phyloP scores from a whole-genome alignment of 2,797 vertebrate genomes.

The Hyperoplus immaculatus region DNA sequence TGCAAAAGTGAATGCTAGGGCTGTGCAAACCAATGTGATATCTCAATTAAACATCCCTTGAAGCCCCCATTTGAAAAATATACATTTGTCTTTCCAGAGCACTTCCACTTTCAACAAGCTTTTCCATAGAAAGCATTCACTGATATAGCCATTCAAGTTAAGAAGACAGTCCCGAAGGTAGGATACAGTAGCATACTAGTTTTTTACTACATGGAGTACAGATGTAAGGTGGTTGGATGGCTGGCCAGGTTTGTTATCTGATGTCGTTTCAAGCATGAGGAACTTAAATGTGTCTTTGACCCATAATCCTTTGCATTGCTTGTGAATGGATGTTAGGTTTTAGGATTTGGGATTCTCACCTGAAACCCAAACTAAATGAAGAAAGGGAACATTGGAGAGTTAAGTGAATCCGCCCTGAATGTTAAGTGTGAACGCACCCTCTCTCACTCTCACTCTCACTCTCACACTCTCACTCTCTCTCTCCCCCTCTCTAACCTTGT shows the following conservation, averaged over 20 bases:
- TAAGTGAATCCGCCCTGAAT: constrained; percentile 48
- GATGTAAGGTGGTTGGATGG: no score
- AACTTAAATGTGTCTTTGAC: background rate
- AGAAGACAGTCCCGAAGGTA: no score
- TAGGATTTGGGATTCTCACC: constrained; percentile 16
- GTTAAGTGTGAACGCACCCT: constrained; percentile 38
- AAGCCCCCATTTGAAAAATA: no score
- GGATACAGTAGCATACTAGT: no score
- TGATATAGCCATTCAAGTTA: no score
- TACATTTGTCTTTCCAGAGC: no score
- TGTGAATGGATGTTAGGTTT: background rate
- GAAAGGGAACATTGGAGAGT: constrained; percentile 26
- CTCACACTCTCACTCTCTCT: background rate
- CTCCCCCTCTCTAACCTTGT: constrained; percentile 61
- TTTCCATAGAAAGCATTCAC: no score
- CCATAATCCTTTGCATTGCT: background rate
- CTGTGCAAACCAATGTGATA: no score
- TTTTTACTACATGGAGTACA: no score
- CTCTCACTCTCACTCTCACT: background rate
- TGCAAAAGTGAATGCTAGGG: background rate
- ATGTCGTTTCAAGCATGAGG: background rate
- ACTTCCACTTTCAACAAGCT: no score
- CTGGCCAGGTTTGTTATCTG: background rate
- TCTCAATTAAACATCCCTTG: no score
- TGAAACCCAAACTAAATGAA: constrained; percentile 16